Evolutionary conservation across 2,888 invertebrate genomes (phyloP), one percentile per base, ranked within the genome.

Genomic region (Girardia tigrina): DNA sequence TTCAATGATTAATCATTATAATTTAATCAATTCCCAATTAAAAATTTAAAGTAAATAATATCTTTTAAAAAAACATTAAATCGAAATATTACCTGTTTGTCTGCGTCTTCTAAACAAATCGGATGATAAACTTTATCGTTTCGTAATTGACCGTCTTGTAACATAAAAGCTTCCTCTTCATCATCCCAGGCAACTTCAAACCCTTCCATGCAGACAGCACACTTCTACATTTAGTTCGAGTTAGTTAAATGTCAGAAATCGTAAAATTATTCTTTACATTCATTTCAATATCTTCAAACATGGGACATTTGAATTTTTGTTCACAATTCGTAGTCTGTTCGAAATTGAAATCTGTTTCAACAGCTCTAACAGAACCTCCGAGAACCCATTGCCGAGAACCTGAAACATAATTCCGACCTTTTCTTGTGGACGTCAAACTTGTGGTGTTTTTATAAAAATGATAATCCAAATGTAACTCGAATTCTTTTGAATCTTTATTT

Each of bases 101-200:
- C 76, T 12, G 76, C 76, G 23, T 76, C 76, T 26, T 76, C 76
- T 6, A 42, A 23, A 29, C 76, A 76, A 42, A 76, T 77, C 26
- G 76, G 76, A 76, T 76, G 76, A 69, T 77, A 76, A 23, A 77
- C 26, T 23, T 70, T 26, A 2, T 76, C 76, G 70, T 76, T 56
- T 14, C n/a, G 26, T 29, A 91, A 86, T 16, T 86, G 81, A 0
- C 94, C 92, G 82, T 91, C 90, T 78, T 90, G 86, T 28, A 97
- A 87, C 82, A 94, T 92, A 98, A 98, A 99, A 82, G 93, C 94
- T 84, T 99, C 98, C 79, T 90, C 89, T 80, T 98, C 97, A 85
- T 97, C 93, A 83, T 94, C 91, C 86, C 91, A 98, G 86, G 92
- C 94, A 84, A 92, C 91, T 79, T 93, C 91, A 86, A 98, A 95